These are phyloP conservation scores for Hyles vespertilio DNA, from an alignment of 1,140 invertebrate species.

Conservation along the genomic window DNA sequence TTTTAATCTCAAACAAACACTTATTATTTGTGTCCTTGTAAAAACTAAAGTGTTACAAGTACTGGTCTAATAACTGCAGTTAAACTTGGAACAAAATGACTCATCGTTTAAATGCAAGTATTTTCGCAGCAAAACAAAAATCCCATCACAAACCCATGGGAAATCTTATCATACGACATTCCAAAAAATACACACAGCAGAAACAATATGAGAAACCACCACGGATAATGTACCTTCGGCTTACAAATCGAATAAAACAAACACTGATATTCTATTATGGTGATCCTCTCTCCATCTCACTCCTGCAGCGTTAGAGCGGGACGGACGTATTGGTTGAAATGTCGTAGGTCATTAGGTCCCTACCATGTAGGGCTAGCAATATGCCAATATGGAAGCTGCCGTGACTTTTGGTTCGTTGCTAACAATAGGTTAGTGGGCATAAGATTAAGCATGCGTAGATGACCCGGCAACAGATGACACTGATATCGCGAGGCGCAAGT, in stretches of 20 bases:
- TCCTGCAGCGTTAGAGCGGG: slow-evolving; percentile 34
- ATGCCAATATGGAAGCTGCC: slow-evolving; percentile 68
- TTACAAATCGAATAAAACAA: slow-evolving; percentile 71
- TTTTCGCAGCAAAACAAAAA: too few species aligned
- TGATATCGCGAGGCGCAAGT: slow-evolving; percentile 43
- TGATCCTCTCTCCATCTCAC: slow-evolving; percentile 39
- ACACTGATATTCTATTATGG: slow-evolving; percentile 65
- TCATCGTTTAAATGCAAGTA: too few species aligned
- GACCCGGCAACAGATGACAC: slow-evolving; percentile 51
- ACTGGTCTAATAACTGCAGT: too few species aligned
- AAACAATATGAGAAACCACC: slow-evolving; percentile 64
- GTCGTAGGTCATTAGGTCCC: slow-evolving; percentile 72
- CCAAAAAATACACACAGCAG: slow-evolving; percentile 40
- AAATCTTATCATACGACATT: slow-evolving; percentile 30
- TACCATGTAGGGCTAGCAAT: slow-evolving; percentile 65
- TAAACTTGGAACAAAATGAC: too few species aligned
- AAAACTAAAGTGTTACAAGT: too few species aligned
- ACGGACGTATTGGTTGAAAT: slow-evolving; percentile 58
- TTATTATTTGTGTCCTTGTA: too few species aligned
- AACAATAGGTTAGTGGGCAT: slow-evolving; percentile 59
- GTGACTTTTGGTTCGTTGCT: slow-evolving; percentile 53
- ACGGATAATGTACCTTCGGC: slow-evolving; percentile 54
- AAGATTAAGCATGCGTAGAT: slow-evolving; percentile 56
- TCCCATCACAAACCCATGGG: slow-evolving; percentile 15
- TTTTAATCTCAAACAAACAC: too few species aligned